phyloP scores from a whole-genome alignment of 2,797 vertebrate species.

The Hydrophis major region DNA sequence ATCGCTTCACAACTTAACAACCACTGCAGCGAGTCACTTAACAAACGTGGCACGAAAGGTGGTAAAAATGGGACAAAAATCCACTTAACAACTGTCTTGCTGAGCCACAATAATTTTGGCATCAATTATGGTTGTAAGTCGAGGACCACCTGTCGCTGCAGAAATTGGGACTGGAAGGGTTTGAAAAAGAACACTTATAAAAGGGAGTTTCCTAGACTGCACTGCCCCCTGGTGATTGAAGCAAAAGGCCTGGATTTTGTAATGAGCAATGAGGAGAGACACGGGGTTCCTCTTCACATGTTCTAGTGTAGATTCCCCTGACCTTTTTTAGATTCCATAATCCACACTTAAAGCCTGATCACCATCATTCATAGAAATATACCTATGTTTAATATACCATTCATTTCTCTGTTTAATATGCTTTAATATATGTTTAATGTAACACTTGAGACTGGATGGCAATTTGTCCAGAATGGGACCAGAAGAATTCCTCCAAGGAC shows the following conservation, averaged over 20 bases:
- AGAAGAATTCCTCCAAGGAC: no score
- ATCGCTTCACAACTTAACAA: not conserved
- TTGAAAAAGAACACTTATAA: not conserved
- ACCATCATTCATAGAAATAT: not conserved
- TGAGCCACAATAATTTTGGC: not conserved
- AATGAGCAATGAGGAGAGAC: not conserved
- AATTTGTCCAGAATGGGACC: not conserved
- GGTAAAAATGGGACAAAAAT: not conserved
- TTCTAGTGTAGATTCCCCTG: not conserved
- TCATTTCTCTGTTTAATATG: not conserved
- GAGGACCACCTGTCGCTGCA: not conserved
- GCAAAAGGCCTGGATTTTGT: not conserved
- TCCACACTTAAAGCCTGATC: not conserved
- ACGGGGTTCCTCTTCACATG: not conserved
- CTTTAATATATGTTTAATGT: no score
- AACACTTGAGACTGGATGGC: not conserved
- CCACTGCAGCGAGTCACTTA: not conserved
- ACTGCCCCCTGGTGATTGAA: not conserved
- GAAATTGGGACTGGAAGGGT: not conserved
- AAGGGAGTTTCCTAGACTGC: not conserved
- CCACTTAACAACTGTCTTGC: not conserved
- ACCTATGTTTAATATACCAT: not conserved
- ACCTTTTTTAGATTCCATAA: not conserved
- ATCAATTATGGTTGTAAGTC: not conserved
- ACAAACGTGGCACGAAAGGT: not conserved